These are phyloP conservation scores for Thinocorus orbignyianus DNA, from an alignment of 2,113 vertebrate genomes.

Conservation along the genomic window DNA sequence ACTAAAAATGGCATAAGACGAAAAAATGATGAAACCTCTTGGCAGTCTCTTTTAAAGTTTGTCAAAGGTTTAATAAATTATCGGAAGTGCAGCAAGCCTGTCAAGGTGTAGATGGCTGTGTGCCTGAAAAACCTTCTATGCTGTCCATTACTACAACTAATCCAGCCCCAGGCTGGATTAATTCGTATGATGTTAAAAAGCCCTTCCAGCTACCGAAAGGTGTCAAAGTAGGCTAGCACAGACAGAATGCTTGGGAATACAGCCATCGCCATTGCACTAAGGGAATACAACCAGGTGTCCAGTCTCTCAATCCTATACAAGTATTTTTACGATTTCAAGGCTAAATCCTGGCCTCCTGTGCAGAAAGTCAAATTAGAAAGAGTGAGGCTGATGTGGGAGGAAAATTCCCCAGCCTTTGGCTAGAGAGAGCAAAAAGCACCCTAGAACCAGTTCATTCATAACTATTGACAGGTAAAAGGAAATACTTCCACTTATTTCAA, in stretches of 20 bases:
- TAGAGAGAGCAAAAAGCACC: background rate
- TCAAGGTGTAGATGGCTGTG: conserved; percentile 52
- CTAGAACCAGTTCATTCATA: background rate
- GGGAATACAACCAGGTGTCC: background rate
- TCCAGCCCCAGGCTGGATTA: conserved; percentile 66
- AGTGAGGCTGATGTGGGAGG: background rate
- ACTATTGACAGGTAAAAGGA: background rate
- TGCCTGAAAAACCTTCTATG: conserved; percentile 57
- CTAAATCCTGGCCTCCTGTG: background rate
- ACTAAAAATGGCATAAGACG: conserved; percentile 60
- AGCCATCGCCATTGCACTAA: background rate
- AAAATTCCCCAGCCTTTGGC: background rate
- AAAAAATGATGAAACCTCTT: conserved; percentile 53
- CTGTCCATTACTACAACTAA: conserved; percentile 59
- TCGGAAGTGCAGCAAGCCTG: conserved; percentile 44
- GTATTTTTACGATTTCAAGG: background rate
- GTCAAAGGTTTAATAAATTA: conserved; percentile 56
- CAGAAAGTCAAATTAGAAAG: background rate
- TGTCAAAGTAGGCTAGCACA: conserved; percentile 25
- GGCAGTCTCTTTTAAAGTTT: conserved; percentile 65
- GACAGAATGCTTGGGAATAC: conserved; percentile 17
- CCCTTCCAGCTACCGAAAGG: conserved; percentile 55
- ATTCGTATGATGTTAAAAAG: conserved; percentile 60
- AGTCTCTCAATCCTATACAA: background rate
- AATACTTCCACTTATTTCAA: background rate